Evolutionary conservation across 2,797 vertebrate genomes (phyloP).

Genomic region (Lateolabrax maculatus): DNA sequence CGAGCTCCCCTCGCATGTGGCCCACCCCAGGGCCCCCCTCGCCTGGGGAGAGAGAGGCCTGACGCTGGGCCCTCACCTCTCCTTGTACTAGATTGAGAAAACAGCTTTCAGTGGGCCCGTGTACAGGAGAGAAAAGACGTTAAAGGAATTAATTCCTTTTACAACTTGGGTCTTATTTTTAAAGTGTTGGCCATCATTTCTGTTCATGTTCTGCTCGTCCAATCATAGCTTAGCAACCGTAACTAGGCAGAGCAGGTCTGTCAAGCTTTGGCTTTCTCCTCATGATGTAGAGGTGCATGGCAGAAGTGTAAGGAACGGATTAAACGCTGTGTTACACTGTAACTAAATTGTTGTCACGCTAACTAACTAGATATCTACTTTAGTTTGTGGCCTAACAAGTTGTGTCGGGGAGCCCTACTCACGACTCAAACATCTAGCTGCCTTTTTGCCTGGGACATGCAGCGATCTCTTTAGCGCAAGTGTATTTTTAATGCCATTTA

Average conservation of each 20-base stretch:
- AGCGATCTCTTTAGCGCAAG: too few species aligned
- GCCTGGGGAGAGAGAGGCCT: slow-evolving; percentile 61
- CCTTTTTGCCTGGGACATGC: neutral
- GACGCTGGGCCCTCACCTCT: slow-evolving; percentile 44
- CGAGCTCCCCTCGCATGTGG: slow-evolving; percentile 61
- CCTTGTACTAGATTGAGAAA: slow-evolving; percentile 43
- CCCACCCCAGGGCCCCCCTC: slow-evolving; percentile 55
- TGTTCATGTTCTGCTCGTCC: slow-evolving; percentile 10
- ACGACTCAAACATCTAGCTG: neutral
- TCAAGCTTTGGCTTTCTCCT: slow-evolving; percentile 6
- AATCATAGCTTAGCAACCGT: neutral
- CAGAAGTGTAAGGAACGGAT: neutral
- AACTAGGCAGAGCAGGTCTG: neutral
- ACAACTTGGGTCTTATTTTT: slow-evolving; percentile 9
- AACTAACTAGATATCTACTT: neutral
- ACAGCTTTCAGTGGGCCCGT: slow-evolving; percentile 42
- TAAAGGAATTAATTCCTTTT: slow-evolving; percentile 16
- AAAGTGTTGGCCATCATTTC: slow-evolving; percentile 14
- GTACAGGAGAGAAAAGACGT: neutral
- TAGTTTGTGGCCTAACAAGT: neutral
- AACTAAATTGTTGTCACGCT: neutral
- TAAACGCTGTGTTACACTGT: neutral
- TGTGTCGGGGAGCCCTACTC: neutral
- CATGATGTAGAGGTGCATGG: neutral
- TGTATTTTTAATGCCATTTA: neutral